Base-by-base conservation (phyloP, 2,113 vertebrate species). In the Hiodon alosoides region DNA sequence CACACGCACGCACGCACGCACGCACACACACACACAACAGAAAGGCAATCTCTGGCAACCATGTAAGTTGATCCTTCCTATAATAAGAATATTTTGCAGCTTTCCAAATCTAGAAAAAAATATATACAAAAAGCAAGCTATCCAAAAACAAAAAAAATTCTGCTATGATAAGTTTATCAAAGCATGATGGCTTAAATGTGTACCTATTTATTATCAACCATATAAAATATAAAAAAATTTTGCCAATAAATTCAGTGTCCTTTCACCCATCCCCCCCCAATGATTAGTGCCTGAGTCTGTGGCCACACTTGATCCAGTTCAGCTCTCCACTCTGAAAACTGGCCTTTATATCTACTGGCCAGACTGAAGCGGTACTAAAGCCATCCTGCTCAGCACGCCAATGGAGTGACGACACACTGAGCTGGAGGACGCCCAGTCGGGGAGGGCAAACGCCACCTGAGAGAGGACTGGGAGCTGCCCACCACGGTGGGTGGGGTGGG, bases 161-260 rank as follows among this genome's bases (percentile, higher is more conserved):
- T 91, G 89, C 90, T 84, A 85, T 91, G 89, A 93, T 90, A 89
- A 85, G 86, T 86, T 84, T 91, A 92, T 90, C 90, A 93, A 93
- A 91, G 91, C 90, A 90, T 90, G 86, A 93, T 88, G 93, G 92
- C 89, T 92, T 93, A 85, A 86, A 86, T 83, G 85, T 88, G 86
- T 89, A 87, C 85, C 84, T 86, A 85, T 78, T 31, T 31, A 81
- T 61, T 77, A 74, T 68, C 48, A 57, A 80, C 61, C 60, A 75
- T 79, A 75, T 68, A 79, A 80, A 69, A 57, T 72, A 54, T 54
- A 75, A 75, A 75, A 80, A 71, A 61, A 75, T 54, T 52, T 71
- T 55, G 48, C 16, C 53, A 50, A 66, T 58, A 65, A 66, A 47
- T 77, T 72, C 54, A 76, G 77, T 85, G 81, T 78, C 70, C 76